Percentiles rank a stretch among this genome's conserved stretches.
These are phyloP conservation scores for Acronicta aceris DNA, from an alignment of 2,888 invertebrate genomes.

Conservation along the genomic window DNA sequence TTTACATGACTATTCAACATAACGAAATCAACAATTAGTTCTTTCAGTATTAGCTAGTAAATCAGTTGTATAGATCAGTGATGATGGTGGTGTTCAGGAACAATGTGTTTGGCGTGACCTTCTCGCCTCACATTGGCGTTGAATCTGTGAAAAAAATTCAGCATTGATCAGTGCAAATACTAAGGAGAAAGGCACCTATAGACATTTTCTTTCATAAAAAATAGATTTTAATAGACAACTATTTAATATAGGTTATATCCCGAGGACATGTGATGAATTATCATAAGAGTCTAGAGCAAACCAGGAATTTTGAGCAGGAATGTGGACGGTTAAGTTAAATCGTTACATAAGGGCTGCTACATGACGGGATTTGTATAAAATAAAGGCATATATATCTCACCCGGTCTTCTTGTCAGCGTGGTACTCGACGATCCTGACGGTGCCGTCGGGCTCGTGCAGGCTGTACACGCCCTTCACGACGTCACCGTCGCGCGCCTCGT, in stretches of 20 bases:
- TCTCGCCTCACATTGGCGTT: constrained; percentile 48
- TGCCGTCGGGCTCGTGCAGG: constrained; percentile 81
- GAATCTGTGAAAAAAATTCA: constrained; percentile 45
- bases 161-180: background rate
- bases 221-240: no score
- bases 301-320: no score
- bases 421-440: constrained; percentile 79
- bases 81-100: constrained; percentile 53
- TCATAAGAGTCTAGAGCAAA: no score
- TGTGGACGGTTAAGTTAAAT: no score
- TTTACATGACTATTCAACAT: constrained; percentile 19
- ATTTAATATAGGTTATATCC: no score
- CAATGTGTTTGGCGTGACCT: constrained; percentile 57
- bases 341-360: no score
- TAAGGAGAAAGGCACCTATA: no score
- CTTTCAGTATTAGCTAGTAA: background rate
- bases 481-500: constrained; percentile 70
- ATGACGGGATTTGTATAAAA: no score
- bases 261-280: no score
- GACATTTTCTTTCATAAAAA: no score
- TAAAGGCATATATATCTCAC: no score
- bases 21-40: constrained; percentile 4
- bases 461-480: constrained; percentile 79
- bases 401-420: constrained; percentile 67
- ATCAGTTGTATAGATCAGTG: constrained; percentile 26